Evolutionary conservation across 2,113 vertebrate species (phyloP).

Genomic region (Poecilia latipinna): DNA sequence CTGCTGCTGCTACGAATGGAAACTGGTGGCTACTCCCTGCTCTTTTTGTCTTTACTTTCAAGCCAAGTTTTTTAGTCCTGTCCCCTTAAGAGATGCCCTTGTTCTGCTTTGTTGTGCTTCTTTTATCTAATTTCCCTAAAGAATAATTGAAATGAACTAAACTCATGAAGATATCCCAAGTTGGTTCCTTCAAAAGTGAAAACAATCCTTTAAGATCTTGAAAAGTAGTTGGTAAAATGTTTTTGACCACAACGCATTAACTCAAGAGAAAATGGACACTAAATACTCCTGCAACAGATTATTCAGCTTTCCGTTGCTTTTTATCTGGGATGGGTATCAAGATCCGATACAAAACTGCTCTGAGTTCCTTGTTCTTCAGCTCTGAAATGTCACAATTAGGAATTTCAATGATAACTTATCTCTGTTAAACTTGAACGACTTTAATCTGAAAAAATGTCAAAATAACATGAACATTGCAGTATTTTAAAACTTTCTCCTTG

Average conservation of each 20-base stretch:
- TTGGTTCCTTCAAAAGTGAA: constrained; percentile 6
- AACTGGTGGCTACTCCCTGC: constrained; percentile 32
- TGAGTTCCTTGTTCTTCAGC: neutral
- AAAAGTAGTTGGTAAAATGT: neutral
- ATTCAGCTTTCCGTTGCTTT: constrained; percentile 20
- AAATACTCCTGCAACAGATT: constrained; percentile 1
- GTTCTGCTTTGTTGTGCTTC: constrained; percentile 16
- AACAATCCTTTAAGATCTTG: constrained; percentile 8
- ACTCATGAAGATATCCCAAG: constrained; percentile 16
- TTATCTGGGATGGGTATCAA: constrained; percentile 12
- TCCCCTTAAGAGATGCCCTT: constrained; percentile 11
- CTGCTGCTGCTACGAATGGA: constrained; percentile 28
- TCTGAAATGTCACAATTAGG: neutral
- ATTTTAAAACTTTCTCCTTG: neutral
- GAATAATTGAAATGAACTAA: neutral
- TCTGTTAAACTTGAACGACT: neutral
- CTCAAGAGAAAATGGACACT: constrained; percentile 22
- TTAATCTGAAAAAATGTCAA: no score
- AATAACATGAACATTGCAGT: neutral
- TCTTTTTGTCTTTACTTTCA: constrained; percentile 9
- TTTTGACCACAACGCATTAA: neutral
- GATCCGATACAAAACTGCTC: neutral
- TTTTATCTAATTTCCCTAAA: neutral
- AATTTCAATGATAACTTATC: neutral
- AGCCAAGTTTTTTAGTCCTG: constrained; percentile 18